Evolutionary conservation across 2,113 vertebrate species (phyloP), one percentile per base, ranked within the genome.

Genomic region (Cercocebus atys): DNA sequence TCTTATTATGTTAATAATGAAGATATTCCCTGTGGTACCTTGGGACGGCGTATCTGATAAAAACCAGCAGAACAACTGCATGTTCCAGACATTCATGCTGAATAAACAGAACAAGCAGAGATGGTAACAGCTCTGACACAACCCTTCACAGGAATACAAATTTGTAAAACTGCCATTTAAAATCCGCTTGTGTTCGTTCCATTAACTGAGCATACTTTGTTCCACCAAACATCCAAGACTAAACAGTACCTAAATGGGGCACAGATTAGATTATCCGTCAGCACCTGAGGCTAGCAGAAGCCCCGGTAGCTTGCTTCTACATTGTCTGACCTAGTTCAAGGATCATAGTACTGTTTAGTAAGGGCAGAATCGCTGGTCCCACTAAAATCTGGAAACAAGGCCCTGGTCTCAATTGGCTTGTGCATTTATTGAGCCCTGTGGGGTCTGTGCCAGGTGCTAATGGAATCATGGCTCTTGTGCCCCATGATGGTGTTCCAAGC

Each of bases 1-100:
- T 97, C 94, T 83, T 94, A 96, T 90, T 97, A 93, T 93, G 97
- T 97, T 98, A 98, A 98, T 96, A 98, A 98, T 98, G 89, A 98
- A 98, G 97, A 97, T 97, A 98, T 97, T 96, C 96, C 92, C 80
- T 2, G 40, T 73, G 88, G 97, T 97, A 97, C 91, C 91, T 52
- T 64, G 94, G 97, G 97, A 98, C 73, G 4, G 52, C 7, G 0
- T 88, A 92, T 98, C 97, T 98, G 98, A 98, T 98, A 98, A 94
- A 94, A 92, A 83, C 93, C 97, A 96, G 93, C 83, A 96, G 95
- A 98, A 96, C 93, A 97, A 94, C 82, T 88, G 47, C 57, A 22
- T 93, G 61, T 97, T 95, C 90, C 45, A 9, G 90, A 97, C 97
- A 97, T 93, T 97, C 95, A 83, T 3, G 10, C 95, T 96, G 94